Evolutionary conservation across 2,888 invertebrate species (phyloP).

Genomic region (Serripes groenlandicus): DNA sequence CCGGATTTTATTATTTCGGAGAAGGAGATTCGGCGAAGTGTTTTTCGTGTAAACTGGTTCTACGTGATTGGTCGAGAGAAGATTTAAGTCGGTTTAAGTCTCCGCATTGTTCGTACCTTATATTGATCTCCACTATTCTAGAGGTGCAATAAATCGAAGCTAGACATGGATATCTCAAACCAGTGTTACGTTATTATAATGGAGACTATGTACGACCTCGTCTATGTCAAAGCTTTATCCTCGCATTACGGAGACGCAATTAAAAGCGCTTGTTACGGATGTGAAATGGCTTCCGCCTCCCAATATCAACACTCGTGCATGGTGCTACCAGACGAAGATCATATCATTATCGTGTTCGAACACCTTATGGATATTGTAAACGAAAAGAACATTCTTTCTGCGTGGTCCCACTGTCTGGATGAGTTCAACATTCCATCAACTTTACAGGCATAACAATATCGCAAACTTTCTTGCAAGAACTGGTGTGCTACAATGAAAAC

Average conservation of each 20-base stretch:
- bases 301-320: slow-evolving; percentile 4
- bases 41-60: background rate
- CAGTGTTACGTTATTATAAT: background rate
- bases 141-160: no score
- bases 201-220: background rate
- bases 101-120: background rate
- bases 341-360: background rate
- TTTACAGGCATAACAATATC: background rate
- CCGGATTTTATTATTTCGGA: background rate
- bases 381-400: background rate
- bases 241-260: background rate
- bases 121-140: no score
- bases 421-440: background rate
- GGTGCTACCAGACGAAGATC: background rate
- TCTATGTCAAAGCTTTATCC: background rate
- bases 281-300: background rate
- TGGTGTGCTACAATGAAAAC: slow-evolving; percentile 7
- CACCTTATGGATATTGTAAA: background rate
- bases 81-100: background rate
- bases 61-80: background rate
- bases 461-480: background rate
- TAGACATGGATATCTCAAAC: background rate
- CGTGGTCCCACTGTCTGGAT: background rate
- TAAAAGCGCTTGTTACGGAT: background rate
- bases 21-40: background rate